Percentiles rank a stretch among this genome's conserved stretches.
Evolutionary conservation across 2,888 invertebrate genomes (phyloP).

Genomic region (Clistopyga incitator): DNA sequence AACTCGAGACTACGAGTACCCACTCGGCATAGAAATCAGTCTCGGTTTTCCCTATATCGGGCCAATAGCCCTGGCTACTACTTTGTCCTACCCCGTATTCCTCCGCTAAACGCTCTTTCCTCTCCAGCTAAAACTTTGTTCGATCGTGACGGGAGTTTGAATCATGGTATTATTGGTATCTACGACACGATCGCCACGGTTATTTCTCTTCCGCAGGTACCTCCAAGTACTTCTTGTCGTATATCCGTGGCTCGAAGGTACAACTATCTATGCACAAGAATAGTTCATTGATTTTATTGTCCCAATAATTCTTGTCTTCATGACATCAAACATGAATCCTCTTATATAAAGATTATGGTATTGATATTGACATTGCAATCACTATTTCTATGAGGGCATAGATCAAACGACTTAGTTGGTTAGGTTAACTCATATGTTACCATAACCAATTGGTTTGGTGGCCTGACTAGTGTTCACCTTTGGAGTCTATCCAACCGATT

Average conservation of each 20-base stretch:
- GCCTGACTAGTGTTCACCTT: too few species aligned
- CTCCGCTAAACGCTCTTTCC: constrained; percentile 61
- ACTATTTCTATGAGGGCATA: background rate
- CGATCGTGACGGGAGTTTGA: constrained; percentile 69
- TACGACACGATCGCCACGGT: constrained; percentile 60
- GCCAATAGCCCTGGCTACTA: constrained; percentile 16
- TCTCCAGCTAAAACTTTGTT: constrained; percentile 66
- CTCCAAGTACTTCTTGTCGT: constrained; percentile 38
- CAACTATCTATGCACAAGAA: background rate
- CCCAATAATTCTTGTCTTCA: background rate
- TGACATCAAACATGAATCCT: constrained; percentile 14
- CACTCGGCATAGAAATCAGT: constrained; percentile 68
- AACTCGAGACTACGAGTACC: constrained; percentile 52
- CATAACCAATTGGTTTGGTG: too few species aligned
- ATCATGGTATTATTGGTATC: constrained; percentile 62
- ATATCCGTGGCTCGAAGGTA: background rate
- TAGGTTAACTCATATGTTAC: too few species aligned
- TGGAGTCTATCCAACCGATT: too few species aligned
- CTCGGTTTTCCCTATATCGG: constrained; percentile 62
- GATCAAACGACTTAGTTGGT: too few species aligned
- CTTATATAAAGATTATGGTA: constrained; percentile 4
- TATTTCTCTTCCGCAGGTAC: constrained; percentile 19
- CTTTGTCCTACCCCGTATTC: constrained; percentile 31
- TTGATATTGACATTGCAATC: background rate
- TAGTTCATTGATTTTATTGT: constrained; percentile 26